phyloP scores from a whole-genome alignment of 2,888 invertebrate species.

The Apodemia mormo region DNA sequence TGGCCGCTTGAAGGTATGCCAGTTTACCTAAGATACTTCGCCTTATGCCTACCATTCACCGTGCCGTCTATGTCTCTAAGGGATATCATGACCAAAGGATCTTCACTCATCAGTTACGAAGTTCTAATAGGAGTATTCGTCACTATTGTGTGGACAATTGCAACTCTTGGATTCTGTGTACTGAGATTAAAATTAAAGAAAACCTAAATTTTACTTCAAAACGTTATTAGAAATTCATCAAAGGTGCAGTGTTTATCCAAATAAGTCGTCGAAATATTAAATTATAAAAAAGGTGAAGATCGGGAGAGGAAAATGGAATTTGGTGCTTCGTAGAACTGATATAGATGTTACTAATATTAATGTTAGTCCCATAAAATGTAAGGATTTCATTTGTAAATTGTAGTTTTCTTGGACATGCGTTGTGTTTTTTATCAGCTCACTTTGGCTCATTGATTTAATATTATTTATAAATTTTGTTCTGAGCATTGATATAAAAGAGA shows the following conservation, averaged over 20 bases:
- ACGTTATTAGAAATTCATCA: not conserved
- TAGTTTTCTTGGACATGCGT: too few relatives aligned
- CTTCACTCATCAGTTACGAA: slow-evolving; percentile 83
- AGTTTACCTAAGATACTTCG: slow-evolving; percentile 79
- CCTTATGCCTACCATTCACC: slow-evolving; percentile 89
- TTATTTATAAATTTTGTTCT: too few relatives aligned
- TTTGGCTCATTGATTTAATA: too few relatives aligned
- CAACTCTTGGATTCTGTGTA: slow-evolving; percentile 81
- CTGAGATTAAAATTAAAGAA: slow-evolving; percentile 66
- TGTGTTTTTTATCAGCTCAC: too few relatives aligned
- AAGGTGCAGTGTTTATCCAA: not conserved
- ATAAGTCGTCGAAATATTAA: not conserved
- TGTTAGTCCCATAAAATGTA: too few relatives aligned
- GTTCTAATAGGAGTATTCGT: slow-evolving; percentile 88
- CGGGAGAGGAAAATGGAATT: not conserved
- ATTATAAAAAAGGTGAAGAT: not conserved
- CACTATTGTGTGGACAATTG: slow-evolving; percentile 83
- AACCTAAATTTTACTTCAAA: slow-evolving; percentile 41
- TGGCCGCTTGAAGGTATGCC: slow-evolving; percentile 88
- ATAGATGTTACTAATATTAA: not conserved
- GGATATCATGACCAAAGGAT: slow-evolving; percentile 89
- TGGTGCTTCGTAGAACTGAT: not conserved
- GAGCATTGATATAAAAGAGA: too few relatives aligned
- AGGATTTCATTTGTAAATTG: too few relatives aligned
- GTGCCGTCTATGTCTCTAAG: slow-evolving; percentile 89